These are phyloP conservation scores for Actenoides hombroni DNA, from an alignment of 2,113 vertebrate genomes.

Conservation along the genomic window DNA sequence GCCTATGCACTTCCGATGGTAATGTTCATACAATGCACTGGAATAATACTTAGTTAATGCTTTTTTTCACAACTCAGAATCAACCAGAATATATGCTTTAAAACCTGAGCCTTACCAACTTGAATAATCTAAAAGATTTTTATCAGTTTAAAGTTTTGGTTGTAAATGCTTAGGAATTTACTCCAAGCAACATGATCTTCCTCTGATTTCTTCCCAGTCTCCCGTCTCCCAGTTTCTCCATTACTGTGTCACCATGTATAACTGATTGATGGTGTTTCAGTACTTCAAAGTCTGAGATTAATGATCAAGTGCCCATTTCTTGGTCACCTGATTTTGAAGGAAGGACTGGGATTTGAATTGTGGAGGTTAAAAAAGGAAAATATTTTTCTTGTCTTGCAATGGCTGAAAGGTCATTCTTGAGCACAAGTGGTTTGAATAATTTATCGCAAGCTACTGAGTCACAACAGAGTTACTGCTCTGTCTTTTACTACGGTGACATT, in stretches of 20 bases:
- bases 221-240: neutral
- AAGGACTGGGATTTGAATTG: neutral
- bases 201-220: neutral
- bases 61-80: neutral
- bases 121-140: neutral
- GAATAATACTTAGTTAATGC: neutral
- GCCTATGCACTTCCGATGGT: neutral
- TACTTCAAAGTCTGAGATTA: conserved; percentile 24
- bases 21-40: neutral
- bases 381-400: conserved; percentile 53
- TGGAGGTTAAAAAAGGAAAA: conserved; percentile 57
- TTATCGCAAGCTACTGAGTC: conserved; percentile 52
- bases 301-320: neutral
- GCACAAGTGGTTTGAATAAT: conserved; percentile 70
- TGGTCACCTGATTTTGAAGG: conserved; percentile 1
- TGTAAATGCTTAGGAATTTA: neutral
- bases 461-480: conserved; percentile 24
- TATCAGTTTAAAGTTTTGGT: neutral
- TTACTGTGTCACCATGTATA: neutral
- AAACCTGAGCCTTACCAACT: neutral
- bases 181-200: neutral
- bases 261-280: neutral
- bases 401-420: conserved; percentile 65
- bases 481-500: conserved; percentile 23
- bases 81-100: neutral